phyloP scores from a whole-genome alignment of 2,888 invertebrate species.

The Holacanthella duospinosa region DNA sequence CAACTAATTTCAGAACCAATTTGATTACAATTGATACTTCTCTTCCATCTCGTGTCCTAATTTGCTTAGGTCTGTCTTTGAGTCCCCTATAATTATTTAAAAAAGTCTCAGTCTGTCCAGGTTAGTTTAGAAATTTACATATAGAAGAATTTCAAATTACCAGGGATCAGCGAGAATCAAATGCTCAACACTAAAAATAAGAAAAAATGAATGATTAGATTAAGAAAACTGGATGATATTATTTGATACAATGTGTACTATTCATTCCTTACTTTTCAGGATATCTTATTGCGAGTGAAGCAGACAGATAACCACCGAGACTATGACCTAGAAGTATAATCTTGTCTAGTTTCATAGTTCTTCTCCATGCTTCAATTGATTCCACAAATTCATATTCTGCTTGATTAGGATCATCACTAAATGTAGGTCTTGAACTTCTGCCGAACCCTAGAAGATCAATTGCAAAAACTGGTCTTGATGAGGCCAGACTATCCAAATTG shows the following conservation, averaged over 20 bases:
- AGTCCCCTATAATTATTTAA: constrained; percentile 52
- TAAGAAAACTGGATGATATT: background rate
- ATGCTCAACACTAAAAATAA: constrained; percentile 60
- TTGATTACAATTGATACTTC: constrained; percentile 57
- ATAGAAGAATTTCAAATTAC: background rate
- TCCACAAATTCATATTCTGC: constrained; percentile 47
- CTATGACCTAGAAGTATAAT: constrained; percentile 50
- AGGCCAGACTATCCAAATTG: constrained; percentile 73
- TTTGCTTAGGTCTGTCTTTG: constrained; percentile 47
- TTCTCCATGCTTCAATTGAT: constrained; percentile 50
- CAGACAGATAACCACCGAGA: constrained; percentile 46
- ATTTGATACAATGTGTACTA: no score
- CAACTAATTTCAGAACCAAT: constrained; percentile 62
- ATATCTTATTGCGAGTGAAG: constrained; percentile 44
- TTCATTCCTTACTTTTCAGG: constrained; percentile 37
- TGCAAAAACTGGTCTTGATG: constrained; percentile 74
- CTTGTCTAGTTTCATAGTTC: constrained; percentile 45
- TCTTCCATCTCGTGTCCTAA: background rate
- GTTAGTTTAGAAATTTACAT: background rate
- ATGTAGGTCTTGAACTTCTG: constrained; percentile 47
- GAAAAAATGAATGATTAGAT: background rate
- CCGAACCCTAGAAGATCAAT: constrained; percentile 66
- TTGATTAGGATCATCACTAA: constrained; percentile 44
- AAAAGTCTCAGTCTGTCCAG: no score
- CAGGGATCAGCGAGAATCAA: constrained; percentile 91